Conservation (phyloP, 2,888 invertebrate species). For the Empis livida region DNA sequence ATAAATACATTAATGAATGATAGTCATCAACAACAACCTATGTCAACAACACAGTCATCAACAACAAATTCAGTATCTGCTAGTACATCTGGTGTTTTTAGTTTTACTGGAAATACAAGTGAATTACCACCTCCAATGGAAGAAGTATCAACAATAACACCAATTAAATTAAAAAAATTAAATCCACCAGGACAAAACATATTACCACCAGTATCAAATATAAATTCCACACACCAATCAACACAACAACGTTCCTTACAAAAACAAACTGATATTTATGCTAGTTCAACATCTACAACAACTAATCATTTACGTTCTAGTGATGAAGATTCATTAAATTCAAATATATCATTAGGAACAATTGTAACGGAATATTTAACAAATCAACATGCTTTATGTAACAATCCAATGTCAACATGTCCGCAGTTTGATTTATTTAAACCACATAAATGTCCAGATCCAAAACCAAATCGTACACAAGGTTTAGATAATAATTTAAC, state of each 20-base stretch:
- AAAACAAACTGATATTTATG: neutral
- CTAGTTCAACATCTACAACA: neutral
- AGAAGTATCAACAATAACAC: neutral
- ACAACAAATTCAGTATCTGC: too few relatives aligned
- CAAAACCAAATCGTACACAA: slow-evolving; percentile 41
- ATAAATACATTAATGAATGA: neutral
- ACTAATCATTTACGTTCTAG: slow-evolving; percentile 33
- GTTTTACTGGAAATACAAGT: neutral
- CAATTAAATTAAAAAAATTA: neutral
- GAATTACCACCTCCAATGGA: neutral
- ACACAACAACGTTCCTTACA: neutral
- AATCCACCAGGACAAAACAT: neutral
- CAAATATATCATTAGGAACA: slow-evolving; percentile 61
- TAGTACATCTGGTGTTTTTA: neutral
- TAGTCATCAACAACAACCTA: neutral
- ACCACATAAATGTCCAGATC: slow-evolving; percentile 93
- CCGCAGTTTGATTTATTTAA: slow-evolving; percentile 92
- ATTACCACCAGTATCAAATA: too few relatives aligned
- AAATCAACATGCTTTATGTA: slow-evolving; percentile 95
- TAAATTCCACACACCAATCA: neutral
- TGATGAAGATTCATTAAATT: slow-evolving; percentile 11
- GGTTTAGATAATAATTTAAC: slow-evolving; percentile 55
- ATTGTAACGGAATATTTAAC: slow-evolving; percentile 94
- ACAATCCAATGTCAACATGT: slow-evolving; percentile 94
- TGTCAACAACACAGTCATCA: too few relatives aligned